phyloP scores from a whole-genome alignment of 2,888 invertebrate species.

The Hemithea aestivaria region DNA sequence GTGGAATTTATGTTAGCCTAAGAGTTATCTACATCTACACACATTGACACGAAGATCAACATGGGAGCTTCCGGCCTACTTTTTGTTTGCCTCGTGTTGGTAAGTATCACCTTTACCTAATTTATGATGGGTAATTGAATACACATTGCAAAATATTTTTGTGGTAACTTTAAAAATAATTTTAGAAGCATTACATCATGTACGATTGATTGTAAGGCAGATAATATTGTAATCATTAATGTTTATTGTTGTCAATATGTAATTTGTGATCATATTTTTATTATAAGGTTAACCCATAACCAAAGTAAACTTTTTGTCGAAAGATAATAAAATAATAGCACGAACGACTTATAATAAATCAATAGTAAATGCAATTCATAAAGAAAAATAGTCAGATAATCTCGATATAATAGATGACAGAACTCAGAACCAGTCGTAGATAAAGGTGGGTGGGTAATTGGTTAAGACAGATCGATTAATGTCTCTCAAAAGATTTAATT shows the following conservation, averaged over 20 bases:
- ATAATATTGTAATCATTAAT: too few relatives aligned
- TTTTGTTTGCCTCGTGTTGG: slow-evolving; percentile 40
- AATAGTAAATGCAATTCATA: too few relatives aligned
- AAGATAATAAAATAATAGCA: too few relatives aligned
- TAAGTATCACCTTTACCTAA: slow-evolving; percentile 48
- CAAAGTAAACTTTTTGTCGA: too few relatives aligned
- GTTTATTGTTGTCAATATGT: too few relatives aligned
- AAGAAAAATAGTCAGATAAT: too few relatives aligned
- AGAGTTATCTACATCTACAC: slow-evolving; percentile 33
- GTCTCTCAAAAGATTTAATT: slow-evolving; percentile 17
- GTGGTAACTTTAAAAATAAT: not conserved
- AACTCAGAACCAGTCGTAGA: slow-evolving; percentile 2
- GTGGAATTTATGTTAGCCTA: slow-evolving; percentile 38
- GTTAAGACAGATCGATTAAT: slow-evolving; percentile 12
- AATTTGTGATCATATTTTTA: too few relatives aligned
- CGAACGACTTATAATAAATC: too few relatives aligned
- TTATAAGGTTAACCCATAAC: too few relatives aligned
- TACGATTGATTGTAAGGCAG: too few relatives aligned
- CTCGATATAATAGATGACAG: too few relatives aligned
- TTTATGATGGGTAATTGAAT: slow-evolving; percentile 11
- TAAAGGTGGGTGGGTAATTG: slow-evolving; percentile 14
- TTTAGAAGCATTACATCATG: too few relatives aligned
- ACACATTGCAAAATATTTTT: not conserved
- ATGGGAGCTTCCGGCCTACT: slow-evolving; percentile 56
- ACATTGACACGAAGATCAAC: slow-evolving; percentile 35